Evolutionary conservation across 2,113 vertebrate species (phyloP), one percentile per base, ranked within the genome.

Genomic region (Chauna torquata): DNA sequence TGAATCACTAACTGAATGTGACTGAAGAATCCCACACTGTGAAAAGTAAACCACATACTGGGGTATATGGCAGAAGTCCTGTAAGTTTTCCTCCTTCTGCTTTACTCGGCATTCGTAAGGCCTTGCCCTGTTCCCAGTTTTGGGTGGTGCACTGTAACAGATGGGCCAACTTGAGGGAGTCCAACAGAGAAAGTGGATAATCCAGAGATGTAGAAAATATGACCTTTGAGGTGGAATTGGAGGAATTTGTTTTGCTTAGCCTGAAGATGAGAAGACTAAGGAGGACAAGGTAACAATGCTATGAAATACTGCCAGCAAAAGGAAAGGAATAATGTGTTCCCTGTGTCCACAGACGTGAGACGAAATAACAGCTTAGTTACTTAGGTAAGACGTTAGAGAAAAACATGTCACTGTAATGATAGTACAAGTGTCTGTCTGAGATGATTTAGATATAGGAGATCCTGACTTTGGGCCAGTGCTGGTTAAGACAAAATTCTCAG

Each of bases 21-120:
- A 96, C 55, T 66, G 82, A 93, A 85, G 82, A 94, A 91, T 80
- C 24, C 54, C 96, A 85, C 0, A 8, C 93, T 96, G 94, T 93
- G 96, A 91, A 77, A 96, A 96, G 88, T 86, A 94, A 94, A 70
- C 84, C 66, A 69, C 92, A 95, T 90, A 74, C 58, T 62, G 57
- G 75, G 69, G 58, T 92, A n/a, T 92, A 82, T 80, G 71, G 93
- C 94, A 96, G 62, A 61, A 19, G 0, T 62, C 58, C 74, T 91
- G 17, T n/a, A 95, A 87, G 85, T 92, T 96, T 93, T 87, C 28
- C 58, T 96, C 54, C 87, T 92, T 87, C 74, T 94, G 54, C 90
- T 93, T 95, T 91, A 90, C 87, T 96, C 90, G 92, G 93, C 93
- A 96, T 83, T 93, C 59, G 6, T 47, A 86, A 91, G 90, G 90